phyloP scores from a whole-genome alignment of 2,797 vertebrate genomes.

The Coranthus polyacanthus region DNA sequence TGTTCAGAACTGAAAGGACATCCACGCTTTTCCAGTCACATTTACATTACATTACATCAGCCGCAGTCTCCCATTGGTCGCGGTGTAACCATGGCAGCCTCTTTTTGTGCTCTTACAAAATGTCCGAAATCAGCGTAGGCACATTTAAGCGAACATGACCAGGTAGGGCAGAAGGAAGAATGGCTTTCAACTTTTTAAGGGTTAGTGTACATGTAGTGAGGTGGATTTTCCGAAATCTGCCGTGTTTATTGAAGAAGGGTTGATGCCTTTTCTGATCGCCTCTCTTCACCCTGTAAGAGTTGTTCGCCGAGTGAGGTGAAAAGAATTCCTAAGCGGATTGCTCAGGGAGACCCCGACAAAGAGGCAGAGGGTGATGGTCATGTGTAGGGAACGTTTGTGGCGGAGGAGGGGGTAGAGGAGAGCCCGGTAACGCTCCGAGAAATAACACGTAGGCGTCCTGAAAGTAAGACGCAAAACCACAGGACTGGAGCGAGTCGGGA shows the following conservation, averaged over 20 bases:
- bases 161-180: not conserved
- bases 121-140: conserved; percentile 8
- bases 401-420: conserved; percentile 24
- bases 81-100: conserved; percentile 50
- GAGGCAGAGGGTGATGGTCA: conserved; percentile 7
- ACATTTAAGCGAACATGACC: not conserved
- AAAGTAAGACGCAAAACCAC: too few species aligned
- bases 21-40: conserved; percentile 54
- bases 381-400: conserved; percentile 35
- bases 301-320: conserved; percentile 10
- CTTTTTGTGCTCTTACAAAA: conserved; percentile 48
- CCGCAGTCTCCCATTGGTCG: conserved; percentile 40
- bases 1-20: conserved; percentile 50
- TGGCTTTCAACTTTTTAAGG: conserved; percentile 1
- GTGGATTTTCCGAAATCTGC: conserved; percentile 9
- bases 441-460: too few species aligned
- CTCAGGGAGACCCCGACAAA: conserved; percentile 37
- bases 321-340: conserved; percentile 23
- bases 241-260: not conserved
- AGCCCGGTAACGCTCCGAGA: too few species aligned
- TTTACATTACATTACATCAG: conserved; percentile 57
- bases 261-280: not conserved
- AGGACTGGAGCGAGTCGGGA: too few species aligned
- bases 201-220: conserved; percentile 14
- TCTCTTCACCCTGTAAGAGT: conserved; percentile 1